Conservation (phyloP, 2,797 vertebrate genomes). For the Sternotherus odoratus region DNA sequence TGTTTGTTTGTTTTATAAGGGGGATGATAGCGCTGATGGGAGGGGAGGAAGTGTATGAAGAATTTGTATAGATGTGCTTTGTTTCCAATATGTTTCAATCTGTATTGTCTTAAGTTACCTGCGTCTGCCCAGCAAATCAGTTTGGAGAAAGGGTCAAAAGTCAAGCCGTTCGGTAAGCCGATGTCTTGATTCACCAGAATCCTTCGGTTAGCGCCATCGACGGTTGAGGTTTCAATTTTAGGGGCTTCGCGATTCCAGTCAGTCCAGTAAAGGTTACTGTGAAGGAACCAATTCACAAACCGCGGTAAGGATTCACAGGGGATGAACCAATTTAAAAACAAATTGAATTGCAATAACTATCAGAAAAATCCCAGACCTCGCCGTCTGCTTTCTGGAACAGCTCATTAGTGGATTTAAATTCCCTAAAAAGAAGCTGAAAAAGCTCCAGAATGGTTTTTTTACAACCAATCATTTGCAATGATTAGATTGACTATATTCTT, state of each 20-base stretch:
- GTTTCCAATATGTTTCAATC: rapidly evolving
- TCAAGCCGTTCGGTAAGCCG: slow-evolving; percentile 94
- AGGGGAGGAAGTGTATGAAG: background rate
- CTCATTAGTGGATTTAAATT: background rate
- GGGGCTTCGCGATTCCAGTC: slow-evolving; percentile 98
- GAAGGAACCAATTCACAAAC: background rate
- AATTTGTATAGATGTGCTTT: background rate
- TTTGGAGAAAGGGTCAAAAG: slow-evolving; percentile 87
- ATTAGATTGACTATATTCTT: rapidly evolving
- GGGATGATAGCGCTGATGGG: background rate
- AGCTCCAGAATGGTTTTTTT: background rate
- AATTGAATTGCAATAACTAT: too few relatives aligned
- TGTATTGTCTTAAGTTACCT: slow-evolving; percentile 81
- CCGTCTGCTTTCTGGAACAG: background rate
- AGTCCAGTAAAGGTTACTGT: slow-evolving; percentile 95
- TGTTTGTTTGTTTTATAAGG: background rate
- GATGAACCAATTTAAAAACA: background rate
- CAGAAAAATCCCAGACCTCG: background rate
- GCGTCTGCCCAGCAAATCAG: slow-evolving; percentile 97
- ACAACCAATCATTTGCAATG: background rate
- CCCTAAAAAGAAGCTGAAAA: background rate
- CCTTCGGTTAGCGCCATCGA: slow-evolving; percentile 89
- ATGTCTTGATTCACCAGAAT: slow-evolving; percentile 91
- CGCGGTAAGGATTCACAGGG: background rate
- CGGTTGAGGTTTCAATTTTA: slow-evolving; percentile 92